A percentile compares a stretch with the other conserved stretches of the same genome.
Conservation (phyloP, 2,888 invertebrate species). For the Stenodema calcarata region DNA sequence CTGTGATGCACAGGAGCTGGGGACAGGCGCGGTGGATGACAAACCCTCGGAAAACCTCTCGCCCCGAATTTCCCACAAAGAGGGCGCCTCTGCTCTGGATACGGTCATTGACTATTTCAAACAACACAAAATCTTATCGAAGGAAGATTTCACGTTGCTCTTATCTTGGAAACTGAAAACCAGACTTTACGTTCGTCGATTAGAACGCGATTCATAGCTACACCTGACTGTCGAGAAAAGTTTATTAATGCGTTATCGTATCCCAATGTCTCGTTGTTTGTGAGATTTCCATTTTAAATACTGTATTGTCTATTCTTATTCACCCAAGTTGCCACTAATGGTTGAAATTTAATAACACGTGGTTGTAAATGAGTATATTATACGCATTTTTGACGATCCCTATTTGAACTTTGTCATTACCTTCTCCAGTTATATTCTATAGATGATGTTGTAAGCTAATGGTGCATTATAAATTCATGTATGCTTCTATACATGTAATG, state of each 20-base stretch:
- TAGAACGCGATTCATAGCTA: not conserved
- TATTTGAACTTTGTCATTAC: no score
- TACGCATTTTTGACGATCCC: no score
- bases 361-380: not conserved
- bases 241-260: no score
- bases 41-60: not conserved
- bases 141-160: slow-evolving; percentile 40
- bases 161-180: slow-evolving; percentile 40
- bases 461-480: no score
- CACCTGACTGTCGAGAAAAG: no score
- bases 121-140: slow-evolving; percentile 39
- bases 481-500: no score
- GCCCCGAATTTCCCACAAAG: slow-evolving; percentile 24
- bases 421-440: not conserved
- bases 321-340: not conserved
- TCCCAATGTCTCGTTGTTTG: not conserved
- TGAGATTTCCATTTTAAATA: not conserved
- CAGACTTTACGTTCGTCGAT: slow-evolving; percentile 10
- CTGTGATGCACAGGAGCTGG: slow-evolving; percentile 42
- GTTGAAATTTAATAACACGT: not conserved
- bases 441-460: no score
- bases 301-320: not conserved
- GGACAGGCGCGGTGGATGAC: not conserved
- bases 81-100: slow-evolving; percentile 44
- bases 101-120: slow-evolving; percentile 46